Evolutionary conservation across 1,140 invertebrate species (phyloP), one percentile per base, ranked within the genome.

Genomic region (Drosophila nebulosa): DNA sequence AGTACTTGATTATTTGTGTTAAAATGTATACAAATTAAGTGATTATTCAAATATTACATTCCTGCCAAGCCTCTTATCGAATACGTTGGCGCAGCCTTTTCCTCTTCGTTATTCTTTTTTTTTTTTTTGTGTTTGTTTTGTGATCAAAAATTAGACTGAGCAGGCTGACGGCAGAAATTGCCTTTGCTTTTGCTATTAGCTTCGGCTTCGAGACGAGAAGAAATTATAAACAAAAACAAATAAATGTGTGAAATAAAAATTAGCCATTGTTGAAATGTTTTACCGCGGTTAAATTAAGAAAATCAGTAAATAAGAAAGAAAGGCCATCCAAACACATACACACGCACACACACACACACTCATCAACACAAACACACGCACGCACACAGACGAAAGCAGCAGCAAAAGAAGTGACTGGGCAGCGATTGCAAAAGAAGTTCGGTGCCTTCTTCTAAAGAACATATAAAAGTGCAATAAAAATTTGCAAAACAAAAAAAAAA

Each of bases 381-480:
- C 16, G 1, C 39, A 21, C 6, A 18, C 14, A 42, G 3, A 9
- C 7, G 16, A 18, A 46, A 21, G 39, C 39, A 18, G n/a, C n/a
- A 39, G 36, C n/a, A 21, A 42, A 21, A 46, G 39, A 46, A 46
- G 39, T 46, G 39, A 2, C 39, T 4, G 16, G 16, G 9, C 16
- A 46, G 51, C 18, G 26, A 55, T 27, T 16, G 26, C 24, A 30
- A 30, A 55, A 55, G 52, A 55, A 55, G 52, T 55, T 55, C 52
- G 52, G 30, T 55, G 52, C 52, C 52, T 55, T 30, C 52, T 7
- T 18, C 42, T 18, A 46, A 76, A 80, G 60, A 36, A 58, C 62
- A 67, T 69, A 64, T 75, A 69, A 72, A 81, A 86, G 74, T 86
- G 81, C 78, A 81, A 69, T 78, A 81, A 71, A 76, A 68, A 69